phyloP scores from a whole-genome alignment of 1,140 invertebrate genomes.

The Hesperophylax magnus region DNA sequence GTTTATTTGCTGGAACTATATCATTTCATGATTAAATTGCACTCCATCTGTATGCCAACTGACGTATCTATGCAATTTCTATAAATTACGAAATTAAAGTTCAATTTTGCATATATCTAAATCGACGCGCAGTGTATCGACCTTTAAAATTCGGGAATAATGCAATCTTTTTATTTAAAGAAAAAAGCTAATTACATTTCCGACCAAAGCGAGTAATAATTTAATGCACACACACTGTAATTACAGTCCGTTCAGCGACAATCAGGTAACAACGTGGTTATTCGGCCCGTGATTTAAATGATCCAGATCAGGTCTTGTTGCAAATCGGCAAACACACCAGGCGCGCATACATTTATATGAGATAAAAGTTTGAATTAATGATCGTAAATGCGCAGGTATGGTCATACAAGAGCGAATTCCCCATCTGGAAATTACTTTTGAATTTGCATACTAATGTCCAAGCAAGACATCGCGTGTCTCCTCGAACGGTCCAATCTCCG shows the following conservation, averaged over 20 bases:
- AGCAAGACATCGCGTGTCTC: slow-evolving; percentile 41
- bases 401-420: slow-evolving; percentile 43
- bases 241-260: slow-evolving; percentile 11
- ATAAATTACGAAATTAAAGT: too few species aligned
- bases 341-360: slow-evolving; percentile 34
- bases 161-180: background rate
- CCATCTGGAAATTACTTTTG: slow-evolving; percentile 39
- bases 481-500: slow-evolving; percentile 19
- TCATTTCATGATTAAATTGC: too few species aligned
- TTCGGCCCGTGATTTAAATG: slow-evolving; percentile 34
- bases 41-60: too few species aligned
- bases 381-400: slow-evolving; percentile 39
- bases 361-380: slow-evolving; percentile 44
- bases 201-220: background rate
- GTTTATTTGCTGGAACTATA: too few species aligned
- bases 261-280: slow-evolving; percentile 31
- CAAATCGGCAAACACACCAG: slow-evolving; percentile 12
- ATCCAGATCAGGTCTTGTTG: slow-evolving; percentile 1
- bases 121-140: background rate
- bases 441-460: slow-evolving; percentile 41
- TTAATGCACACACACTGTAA: slow-evolving; percentile 10
- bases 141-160: background rate
- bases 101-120: background rate
- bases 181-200: background rate
- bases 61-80: background rate